These are phyloP conservation scores for Amphipoea lucens DNA, from an alignment of 2,888 invertebrate species.

Conservation along the genomic window DNA sequence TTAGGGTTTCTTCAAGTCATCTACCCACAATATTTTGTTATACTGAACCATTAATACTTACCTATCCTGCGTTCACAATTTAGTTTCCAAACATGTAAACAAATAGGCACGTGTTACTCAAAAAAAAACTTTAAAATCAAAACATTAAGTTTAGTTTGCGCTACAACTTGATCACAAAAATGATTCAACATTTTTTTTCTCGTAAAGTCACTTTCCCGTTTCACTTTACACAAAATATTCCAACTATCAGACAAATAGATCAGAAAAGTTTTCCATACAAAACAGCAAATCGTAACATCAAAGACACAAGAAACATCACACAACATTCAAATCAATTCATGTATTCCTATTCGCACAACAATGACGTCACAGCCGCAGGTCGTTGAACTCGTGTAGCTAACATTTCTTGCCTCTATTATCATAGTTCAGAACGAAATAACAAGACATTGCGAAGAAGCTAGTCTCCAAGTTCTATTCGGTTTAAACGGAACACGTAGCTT, in stretches of 20 bases:
- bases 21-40: neutral
- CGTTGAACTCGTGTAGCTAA: conserved; percentile 27
- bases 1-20: neutral
- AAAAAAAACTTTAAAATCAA: neutral
- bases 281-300: conserved; percentile 2
- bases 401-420: conserved; percentile 38
- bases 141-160: neutral
- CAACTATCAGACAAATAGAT: neutral
- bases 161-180: neutral
- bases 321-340: conserved; percentile 15
- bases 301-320: conserved; percentile 2
- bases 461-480: conserved; percentile 43
- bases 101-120: neutral
- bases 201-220: neutral
- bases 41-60: neutral
- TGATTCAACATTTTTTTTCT: neutral
- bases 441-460: conserved; percentile 33
- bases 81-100: neutral
- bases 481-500: conserved; percentile 39
- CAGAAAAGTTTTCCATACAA: neutral
- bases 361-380: conserved; percentile 5
- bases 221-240: neutral
- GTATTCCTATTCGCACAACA: conserved; percentile 17
- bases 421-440: conserved; percentile 48
- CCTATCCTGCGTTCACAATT: neutral